Conservation (phyloP, 2,113 vertebrate genomes). For the Rhinoptilus africanus region DNA sequence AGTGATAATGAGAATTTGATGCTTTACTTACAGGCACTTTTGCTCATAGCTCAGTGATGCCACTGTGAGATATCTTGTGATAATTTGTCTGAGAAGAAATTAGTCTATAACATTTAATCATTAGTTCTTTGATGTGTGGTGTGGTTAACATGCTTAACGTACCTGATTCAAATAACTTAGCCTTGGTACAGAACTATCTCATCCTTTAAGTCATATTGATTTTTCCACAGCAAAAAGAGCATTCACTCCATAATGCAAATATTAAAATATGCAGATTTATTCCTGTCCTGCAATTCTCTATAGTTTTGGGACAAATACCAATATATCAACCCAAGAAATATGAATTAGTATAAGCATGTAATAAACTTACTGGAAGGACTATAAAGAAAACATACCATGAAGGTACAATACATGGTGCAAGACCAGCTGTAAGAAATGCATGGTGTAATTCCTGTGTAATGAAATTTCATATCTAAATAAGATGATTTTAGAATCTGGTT, state of each 20-base stretch:
- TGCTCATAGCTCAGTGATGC: slow-evolving; percentile 23
- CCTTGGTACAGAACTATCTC: neutral
- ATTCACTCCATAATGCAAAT: neutral
- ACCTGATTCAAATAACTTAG: slow-evolving; percentile 46
- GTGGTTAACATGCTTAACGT: slow-evolving; percentile 40
- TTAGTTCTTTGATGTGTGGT: slow-evolving; percentile 68
- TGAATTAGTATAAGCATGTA: neutral
- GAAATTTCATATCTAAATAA: neutral
- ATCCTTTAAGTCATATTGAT: neutral
- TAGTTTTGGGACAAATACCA: rapidly evolving
- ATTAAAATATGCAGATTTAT: neutral
- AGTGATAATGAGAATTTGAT: slow-evolving; percentile 21
- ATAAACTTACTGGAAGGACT: neutral
- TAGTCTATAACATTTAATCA: slow-evolving; percentile 40
- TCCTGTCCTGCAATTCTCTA: neutral
- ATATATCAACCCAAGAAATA: neutral
- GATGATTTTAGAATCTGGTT: neutral
- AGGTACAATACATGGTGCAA: neutral
- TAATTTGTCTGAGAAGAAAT: slow-evolving; percentile 58
- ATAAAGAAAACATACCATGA: neutral
- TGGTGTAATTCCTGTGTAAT: neutral
- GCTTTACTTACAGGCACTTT: slow-evolving; percentile 16
- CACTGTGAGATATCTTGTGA: neutral
- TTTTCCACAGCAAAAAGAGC: neutral
- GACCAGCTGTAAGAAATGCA: neutral